A percentile compares a stretch with the other conserved stretches of the same genome.
Evolutionary conservation across 1,140 invertebrate genomes (phyloP).

Genomic region (Drosophila ficusphila): DNA sequence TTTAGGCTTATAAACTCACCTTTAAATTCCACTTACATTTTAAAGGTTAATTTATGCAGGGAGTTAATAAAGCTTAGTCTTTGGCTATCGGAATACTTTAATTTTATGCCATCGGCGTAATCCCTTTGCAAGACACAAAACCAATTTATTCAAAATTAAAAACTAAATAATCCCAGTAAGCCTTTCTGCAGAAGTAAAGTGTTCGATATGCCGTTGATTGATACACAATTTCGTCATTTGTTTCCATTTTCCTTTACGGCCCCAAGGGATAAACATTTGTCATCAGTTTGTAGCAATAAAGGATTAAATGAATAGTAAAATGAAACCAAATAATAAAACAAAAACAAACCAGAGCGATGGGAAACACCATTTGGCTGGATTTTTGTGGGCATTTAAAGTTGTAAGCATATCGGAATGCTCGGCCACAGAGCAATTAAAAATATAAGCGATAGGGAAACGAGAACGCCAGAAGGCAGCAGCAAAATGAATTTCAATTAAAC

Average conservation of each 20-base stretch:
- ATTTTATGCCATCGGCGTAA: background rate
- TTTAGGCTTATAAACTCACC: background rate
- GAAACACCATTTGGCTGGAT: conserved; percentile 22
- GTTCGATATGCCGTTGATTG: conserved; percentile 42
- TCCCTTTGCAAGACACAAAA: background rate
- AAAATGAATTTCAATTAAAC: conserved; percentile 44
- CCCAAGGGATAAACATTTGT: conserved; percentile 31
- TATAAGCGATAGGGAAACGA: conserved; percentile 1
- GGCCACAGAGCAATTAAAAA: conserved; percentile 35
- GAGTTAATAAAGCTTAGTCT: background rate
- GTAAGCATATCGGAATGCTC: background rate
- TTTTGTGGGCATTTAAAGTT: conserved; percentile 11
- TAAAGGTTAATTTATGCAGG: conserved; percentile 3
- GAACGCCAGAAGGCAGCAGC: conserved; percentile 6
- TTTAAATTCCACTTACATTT: background rate
- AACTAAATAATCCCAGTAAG: conserved; percentile 18
- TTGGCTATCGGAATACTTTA: background rate
- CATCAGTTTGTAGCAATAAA: conserved; percentile 38
- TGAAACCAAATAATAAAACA: conserved; percentile 13
- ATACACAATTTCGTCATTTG: conserved; percentile 38
- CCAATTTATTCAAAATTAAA: conserved; percentile 30
- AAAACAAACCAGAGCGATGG: background rate
- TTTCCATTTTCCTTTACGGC: conserved; percentile 14
- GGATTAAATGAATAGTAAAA: conserved; percentile 38
- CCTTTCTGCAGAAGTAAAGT: conserved; percentile 4